These are phyloP conservation scores for Lepidocolaptes lacrymiger DNA, from an alignment of 2,797 vertebrate species.

Conservation along the genomic window DNA sequence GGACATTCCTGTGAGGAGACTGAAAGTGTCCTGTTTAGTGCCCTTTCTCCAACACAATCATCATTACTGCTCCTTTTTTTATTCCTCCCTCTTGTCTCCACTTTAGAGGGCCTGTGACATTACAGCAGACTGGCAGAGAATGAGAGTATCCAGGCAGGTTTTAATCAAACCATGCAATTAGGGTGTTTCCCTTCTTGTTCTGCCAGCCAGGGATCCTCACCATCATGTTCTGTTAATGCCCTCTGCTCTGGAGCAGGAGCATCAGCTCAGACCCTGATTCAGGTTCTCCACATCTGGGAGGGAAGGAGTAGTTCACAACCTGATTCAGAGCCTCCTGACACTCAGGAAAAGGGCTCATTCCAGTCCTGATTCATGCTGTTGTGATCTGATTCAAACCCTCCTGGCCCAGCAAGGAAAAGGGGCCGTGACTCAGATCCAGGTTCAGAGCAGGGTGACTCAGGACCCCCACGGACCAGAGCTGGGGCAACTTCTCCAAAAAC, in stretches of 20 bases:
- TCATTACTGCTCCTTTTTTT: not conserved
- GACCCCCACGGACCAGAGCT: not conserved
- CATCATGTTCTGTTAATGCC: not conserved
- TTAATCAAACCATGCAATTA: not conserved
- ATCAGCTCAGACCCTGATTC: constrained; percentile 17
- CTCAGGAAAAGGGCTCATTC: not conserved
- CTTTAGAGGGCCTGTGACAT: not conserved
- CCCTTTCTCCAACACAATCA: not conserved
- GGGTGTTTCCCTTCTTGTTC: not conserved
- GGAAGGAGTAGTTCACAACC: not conserved
- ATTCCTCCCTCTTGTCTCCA: not conserved
- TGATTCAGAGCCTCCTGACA: constrained; percentile 57
- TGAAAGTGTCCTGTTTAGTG: not conserved
- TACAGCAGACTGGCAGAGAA: not conserved
- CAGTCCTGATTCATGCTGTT: not conserved
- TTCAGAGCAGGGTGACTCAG: not conserved
- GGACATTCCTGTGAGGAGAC: not conserved
- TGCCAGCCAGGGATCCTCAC: not conserved
- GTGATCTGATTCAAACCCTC: constrained; percentile 30
- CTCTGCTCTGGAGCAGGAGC: not conserved
- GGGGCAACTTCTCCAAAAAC: not conserved
- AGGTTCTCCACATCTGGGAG: not conserved
- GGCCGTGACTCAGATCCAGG: not conserved
- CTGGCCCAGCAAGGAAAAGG: not conserved
- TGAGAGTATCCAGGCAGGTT: not conserved